phyloP scores from a whole-genome alignment of 2,113 vertebrate species.

The Anhinga anhinga region DNA sequence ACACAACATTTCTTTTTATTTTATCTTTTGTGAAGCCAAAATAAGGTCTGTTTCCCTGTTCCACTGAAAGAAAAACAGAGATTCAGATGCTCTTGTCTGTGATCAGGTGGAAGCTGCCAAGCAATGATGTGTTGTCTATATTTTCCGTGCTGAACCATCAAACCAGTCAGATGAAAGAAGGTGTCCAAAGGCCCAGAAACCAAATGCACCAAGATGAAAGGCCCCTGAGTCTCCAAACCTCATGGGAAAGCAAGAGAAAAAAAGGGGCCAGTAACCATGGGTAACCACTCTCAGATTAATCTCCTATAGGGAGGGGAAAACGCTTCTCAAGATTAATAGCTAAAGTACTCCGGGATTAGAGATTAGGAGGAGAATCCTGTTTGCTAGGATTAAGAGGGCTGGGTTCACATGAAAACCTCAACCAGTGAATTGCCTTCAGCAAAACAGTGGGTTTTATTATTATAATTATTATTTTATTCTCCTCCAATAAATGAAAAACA shows the following conservation, averaged over 20 bases:
- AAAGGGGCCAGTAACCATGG: slow-evolving; percentile 6
- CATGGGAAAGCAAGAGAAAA: neutral
- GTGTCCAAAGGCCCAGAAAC: neutral
- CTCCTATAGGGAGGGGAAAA: slow-evolving; percentile 43
- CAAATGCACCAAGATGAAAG: neutral
- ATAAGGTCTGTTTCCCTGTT: neutral
- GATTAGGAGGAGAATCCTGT: slow-evolving; percentile 62
- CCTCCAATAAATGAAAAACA: slow-evolving; percentile 38
- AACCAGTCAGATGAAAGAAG: neutral
- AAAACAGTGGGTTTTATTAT: slow-evolving; percentile 29
- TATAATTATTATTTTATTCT: slow-evolving; percentile 60
- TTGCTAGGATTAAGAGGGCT: slow-evolving; percentile 59
- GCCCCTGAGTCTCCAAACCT: neutral
- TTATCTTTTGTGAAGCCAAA: neutral
- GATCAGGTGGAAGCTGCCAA: neutral
- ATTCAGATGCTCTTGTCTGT: neutral
- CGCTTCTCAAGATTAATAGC: slow-evolving; percentile 60
- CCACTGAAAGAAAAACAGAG: neutral
- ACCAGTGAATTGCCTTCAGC: slow-evolving; percentile 40
- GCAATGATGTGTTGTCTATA: neutral
- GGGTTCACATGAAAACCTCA: slow-evolving; percentile 61
- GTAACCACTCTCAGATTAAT: slow-evolving; percentile 51
- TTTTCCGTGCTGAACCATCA: neutral
- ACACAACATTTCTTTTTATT: neutral
- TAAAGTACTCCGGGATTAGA: slow-evolving; percentile 60